Base-by-base conservation (phyloP, 2,797 vertebrate species). In the Mormyrus hasselquistii region DNA sequence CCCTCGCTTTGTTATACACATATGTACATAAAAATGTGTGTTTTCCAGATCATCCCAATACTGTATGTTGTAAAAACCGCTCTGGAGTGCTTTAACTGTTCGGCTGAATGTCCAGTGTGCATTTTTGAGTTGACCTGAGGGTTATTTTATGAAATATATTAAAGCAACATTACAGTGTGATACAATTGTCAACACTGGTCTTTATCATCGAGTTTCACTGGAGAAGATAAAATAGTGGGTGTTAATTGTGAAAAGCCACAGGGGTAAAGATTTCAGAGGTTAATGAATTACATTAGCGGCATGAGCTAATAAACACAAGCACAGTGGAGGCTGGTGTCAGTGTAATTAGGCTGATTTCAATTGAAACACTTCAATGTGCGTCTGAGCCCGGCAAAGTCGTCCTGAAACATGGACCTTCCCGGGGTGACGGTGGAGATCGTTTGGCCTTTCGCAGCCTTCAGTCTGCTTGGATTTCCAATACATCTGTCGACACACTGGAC, bases 391-490 rank as follows among this genome's bases (percentile, higher is more conserved):
- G 89, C 91, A 91, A 90, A 88, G 91, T 89, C 90, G 92, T 90
- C 89, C 8, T 88, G 82, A 90, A 89, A 69, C 0, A 86, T 91
- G 91, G 91, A 92, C 83, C 57, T 86, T 69, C 22, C 69, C 82
- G 19, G 89, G 59, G 87, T 19, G 65, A 90, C 92, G 93, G 22
- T 94, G 88, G 90, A 94, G 93, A 82, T 89, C 87, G 90, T 89
- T 86, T 62, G 85, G 88, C 87, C 25, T 91, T 88, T 90, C 89
- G 87, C 90, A 91, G 90, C 89, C 90, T 83, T 85, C 41, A 29
- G 38, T 62, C 34, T 62, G n/a, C 84, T 91, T 87, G 91, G 95
- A 96, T 95, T 95, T 95, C 93, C 95, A 93, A 95, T 95, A 94
- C 50, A 89, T 92, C 91, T 92, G 91, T 91, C 91, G 89, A 93